Evolutionary conservation across 2,888 invertebrate species (phyloP), one percentile per base, ranked within the genome.

Genomic region (Philaethria dido): DNA sequence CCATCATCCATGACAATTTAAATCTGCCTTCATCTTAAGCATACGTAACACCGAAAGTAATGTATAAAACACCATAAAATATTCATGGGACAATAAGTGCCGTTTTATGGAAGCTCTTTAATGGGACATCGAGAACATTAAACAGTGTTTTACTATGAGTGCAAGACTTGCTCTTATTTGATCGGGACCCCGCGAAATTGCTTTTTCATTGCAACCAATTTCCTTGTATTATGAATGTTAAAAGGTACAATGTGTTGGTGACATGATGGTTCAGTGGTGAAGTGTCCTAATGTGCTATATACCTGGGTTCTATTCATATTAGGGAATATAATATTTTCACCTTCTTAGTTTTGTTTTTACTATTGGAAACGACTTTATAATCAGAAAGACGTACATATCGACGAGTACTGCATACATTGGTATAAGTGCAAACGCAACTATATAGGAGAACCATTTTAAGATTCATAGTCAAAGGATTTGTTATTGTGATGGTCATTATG

Each of bases 191-290:
- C 69, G 73, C 73, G 71, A 80, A 83, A 88, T 87, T 80, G 85
- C 81, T 83, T 86, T 88, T 87, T 83, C 86, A 88, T 85, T 83
- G 83, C 79, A 77, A 77, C 76, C 80, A 83, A 85, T 83, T 80
- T 82, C 76, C 78, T 74, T 74, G 80, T 77, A 76, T 76, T 78
- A 77, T 79, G 79, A 81, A 82, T 82, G 81, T 80, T 78, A 79
- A 84, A 79, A 73, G 73, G 69, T 75, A 55, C 44, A 61, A 65
- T 61, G 42, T 59, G 60, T 54, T 29, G 55, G 25, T 14, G 39
- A 9, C 8, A 18, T 29, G 25, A 59, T 59, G 20, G 50, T 11
- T 33, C 20, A 6, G 20, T 14, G 2, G 4, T n/a, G 13, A 25
- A 22, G 20, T 20, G 13, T n/a, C 14, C 8, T 25, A 13, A 3